Percentiles rank a stretch among this genome's conserved stretches.
Conservation (phyloP, 2,797 vertebrate genomes). For the Agapornis canus region DNA sequence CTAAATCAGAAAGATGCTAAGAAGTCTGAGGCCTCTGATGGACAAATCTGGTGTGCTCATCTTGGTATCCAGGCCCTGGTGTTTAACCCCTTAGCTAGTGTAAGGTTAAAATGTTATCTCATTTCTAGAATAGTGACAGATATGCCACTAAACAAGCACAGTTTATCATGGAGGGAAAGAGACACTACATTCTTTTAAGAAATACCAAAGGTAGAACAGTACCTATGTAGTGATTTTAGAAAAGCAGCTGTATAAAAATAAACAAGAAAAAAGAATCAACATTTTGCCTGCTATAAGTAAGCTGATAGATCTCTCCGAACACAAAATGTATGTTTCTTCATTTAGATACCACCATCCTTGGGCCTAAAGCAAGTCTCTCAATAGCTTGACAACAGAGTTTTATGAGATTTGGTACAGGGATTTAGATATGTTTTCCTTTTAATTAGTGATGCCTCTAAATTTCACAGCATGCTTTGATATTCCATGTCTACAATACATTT, state of each 20-base stretch:
- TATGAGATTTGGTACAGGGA: background rate
- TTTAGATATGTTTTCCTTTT: background rate
- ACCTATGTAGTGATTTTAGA: background rate
- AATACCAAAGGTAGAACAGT: background rate
- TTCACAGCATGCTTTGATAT: background rate
- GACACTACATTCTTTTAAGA: background rate
- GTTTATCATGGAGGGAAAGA: background rate
- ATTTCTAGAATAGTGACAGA: background rate
- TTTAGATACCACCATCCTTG: background rate
- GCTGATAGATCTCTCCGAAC: background rate
- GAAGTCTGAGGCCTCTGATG: background rate
- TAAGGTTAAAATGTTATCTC: background rate
- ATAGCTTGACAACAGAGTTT: background rate
- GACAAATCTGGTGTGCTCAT: background rate
- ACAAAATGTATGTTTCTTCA: background rate
- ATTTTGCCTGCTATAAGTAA: background rate
- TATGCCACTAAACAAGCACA: background rate
- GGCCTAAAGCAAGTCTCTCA: background rate
- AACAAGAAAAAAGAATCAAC: rapidly evolving
- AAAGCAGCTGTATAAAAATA: background rate
- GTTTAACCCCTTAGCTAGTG: background rate
- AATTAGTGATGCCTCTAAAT: background rate
- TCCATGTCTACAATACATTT: background rate
- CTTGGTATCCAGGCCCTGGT: background rate
- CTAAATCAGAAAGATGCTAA: background rate